Percentiles rank a stretch among this genome's conserved stretches.
Evolutionary conservation across 2,113 vertebrate genomes (phyloP).

Genomic region (Plestiodon gilberti): DNA sequence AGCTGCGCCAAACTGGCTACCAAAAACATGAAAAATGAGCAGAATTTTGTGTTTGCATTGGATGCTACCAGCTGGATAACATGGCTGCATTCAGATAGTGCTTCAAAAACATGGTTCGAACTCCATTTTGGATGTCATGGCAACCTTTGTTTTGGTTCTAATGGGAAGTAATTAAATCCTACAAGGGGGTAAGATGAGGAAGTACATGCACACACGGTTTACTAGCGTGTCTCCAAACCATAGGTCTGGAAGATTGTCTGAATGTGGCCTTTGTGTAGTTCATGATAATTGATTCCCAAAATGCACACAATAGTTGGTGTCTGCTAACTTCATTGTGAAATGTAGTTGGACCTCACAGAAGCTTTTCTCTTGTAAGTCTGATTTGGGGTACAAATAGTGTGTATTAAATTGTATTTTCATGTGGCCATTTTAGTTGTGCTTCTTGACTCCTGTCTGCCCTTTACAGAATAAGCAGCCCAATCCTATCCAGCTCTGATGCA

Average conservation of each 20-base stretch:
- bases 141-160: too few relatives aligned
- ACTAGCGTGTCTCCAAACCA: too few relatives aligned
- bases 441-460: not conserved
- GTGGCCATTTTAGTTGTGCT: not conserved
- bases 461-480: not conserved
- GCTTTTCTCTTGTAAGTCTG: too few relatives aligned
- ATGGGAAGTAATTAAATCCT: too few relatives aligned
- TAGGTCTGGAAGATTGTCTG: not conserved
- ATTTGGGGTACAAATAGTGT: not conserved
- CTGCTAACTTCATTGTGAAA: not conserved
- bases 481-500: too few relatives aligned
- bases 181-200: too few relatives aligned
- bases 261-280: not conserved
- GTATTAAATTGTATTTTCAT: not conserved
- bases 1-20: too few relatives aligned
- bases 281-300: not conserved
- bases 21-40: not conserved
- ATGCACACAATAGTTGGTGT: not conserved
- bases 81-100: too few relatives aligned
- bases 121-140: too few relatives aligned
- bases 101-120: too few relatives aligned
- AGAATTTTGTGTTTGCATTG: not conserved
- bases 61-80: not conserved
- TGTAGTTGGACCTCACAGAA: not conserved
- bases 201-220: too few relatives aligned